Evolutionary conservation across 2,797 vertebrate genomes (phyloP).

Genomic region (Gambusia yucatana): DNA sequence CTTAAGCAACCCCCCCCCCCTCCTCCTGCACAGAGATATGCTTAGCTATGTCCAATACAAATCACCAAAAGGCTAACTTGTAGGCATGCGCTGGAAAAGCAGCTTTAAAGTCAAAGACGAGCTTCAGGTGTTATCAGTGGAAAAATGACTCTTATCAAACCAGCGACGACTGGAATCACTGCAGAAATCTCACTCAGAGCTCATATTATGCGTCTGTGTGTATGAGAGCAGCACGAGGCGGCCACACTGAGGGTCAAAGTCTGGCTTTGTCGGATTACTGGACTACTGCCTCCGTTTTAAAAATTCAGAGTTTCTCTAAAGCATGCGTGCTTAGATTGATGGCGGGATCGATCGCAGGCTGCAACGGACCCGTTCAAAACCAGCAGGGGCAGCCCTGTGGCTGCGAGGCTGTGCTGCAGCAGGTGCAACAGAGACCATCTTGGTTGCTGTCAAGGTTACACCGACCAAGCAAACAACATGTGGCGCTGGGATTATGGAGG

Average conservation of each 20-base stretch:
- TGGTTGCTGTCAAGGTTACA: conserved; percentile 15
- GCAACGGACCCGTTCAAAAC: conserved; percentile 5
- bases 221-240: conserved; percentile 13
- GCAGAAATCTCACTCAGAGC: conserved; percentile 31
- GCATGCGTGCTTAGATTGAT: conserved; percentile 19
- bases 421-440: conserved; percentile 1
- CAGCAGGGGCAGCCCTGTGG: neutral
- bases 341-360: conserved; percentile 21
- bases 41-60: conserved; percentile 23
- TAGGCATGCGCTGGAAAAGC: neutral
- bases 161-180: conserved; percentile 15
- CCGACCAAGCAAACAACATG: conserved; percentile 35
- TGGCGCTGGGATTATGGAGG: conserved; percentile 18
- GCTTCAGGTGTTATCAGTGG: conserved; percentile 28
- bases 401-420: neutral
- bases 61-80: conserved; percentile 29
- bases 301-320: conserved; percentile 20
- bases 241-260: conserved; percentile 51
- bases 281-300: conserved; percentile 36
- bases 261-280: conserved; percentile 34
- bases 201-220: conserved; percentile 19
- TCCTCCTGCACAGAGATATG: conserved; percentile 13
- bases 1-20: conserved; percentile 4
- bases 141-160: conserved; percentile 41
- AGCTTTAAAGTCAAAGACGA: neutral